Conservation (phyloP, 2,797 vertebrate species). For the Momotus momota region DNA sequence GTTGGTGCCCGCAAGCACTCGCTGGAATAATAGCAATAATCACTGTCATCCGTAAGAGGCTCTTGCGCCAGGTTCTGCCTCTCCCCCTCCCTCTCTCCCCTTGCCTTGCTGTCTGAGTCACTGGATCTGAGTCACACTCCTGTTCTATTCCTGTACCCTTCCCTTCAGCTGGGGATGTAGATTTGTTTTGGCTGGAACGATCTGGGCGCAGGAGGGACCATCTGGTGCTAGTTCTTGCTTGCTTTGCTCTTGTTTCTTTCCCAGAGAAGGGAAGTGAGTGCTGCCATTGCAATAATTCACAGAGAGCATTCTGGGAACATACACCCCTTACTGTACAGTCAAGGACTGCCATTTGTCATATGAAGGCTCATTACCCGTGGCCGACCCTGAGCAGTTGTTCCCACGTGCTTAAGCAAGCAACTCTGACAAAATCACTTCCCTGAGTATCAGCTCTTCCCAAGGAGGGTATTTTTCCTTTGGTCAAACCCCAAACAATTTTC, state of each 20-base stretch:
- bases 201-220: conserved; percentile 66
- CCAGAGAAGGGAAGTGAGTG: conserved; percentile 65
- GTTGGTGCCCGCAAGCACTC: conserved; percentile 33
- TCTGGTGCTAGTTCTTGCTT: conserved; percentile 68
- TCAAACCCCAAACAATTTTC: neutral
- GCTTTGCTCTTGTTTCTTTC: conserved; percentile 68
- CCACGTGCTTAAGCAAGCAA: conserved; percentile 6
- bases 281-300: conserved; percentile 64
- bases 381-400: conserved; percentile 47
- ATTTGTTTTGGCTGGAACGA: conserved; percentile 69
- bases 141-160: conserved; percentile 68
- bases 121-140: conserved; percentile 76
- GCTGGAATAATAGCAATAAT: conserved; percentile 62
- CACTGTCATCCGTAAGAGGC: conserved; percentile 58
- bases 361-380: conserved; percentile 12
- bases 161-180: conserved; percentile 60
- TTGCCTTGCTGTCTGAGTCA: conserved; percentile 72
- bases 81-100: conserved; percentile 66
- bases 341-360: conserved; percentile 62
- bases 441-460: neutral
- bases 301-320: conserved; percentile 42
- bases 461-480: neutral
- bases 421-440: conserved; percentile 24
- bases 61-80: conserved; percentile 65
- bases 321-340: conserved; percentile 36